Percentiles rank a stretch among this genome's conserved stretches.
These are phyloP conservation scores for Fragum fragum DNA, from an alignment of 2,888 invertebrate genomes.

Conservation along the genomic window DNA sequence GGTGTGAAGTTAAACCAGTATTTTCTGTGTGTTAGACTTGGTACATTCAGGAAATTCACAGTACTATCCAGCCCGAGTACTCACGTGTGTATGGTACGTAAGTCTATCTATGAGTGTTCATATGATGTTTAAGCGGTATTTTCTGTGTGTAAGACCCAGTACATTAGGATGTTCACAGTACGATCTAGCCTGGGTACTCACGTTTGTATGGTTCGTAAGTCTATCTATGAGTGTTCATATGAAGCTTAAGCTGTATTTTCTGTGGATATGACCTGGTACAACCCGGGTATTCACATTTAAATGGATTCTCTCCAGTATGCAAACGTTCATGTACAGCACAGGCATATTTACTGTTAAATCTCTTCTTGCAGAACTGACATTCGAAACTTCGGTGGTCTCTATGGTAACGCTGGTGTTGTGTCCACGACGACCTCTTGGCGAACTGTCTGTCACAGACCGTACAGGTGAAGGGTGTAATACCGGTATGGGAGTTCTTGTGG, in stretches of 20 bases:
- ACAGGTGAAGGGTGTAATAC: conserved; percentile 52
- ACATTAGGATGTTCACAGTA: no score
- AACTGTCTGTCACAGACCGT: conserved; percentile 57
- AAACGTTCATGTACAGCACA: conserved; percentile 61
- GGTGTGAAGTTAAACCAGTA: no score
- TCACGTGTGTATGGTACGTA: no score
- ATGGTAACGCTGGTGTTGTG: conserved; percentile 65
- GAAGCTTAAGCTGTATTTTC: conserved; percentile 64
- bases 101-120: no score
- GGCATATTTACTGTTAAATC: conserved; percentile 65
- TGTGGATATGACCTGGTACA: conserved; percentile 59
- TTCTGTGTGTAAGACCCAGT: no score
- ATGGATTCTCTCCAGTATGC: conserved; percentile 66
- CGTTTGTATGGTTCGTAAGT: conserved; percentile 48
- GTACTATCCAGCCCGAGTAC: no score
- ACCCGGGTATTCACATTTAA: conserved; percentile 59
- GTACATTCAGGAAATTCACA: no score
- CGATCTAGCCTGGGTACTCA: conserved; percentile 48
- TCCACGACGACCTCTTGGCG: conserved; percentile 59
- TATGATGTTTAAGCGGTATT: no score
- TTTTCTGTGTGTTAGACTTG: no score
- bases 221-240: conserved; percentile 27
- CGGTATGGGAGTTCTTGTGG: conserved; percentile 58
- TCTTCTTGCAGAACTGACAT: conserved; percentile 58
- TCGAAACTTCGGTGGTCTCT: conserved; percentile 52